Evolutionary conservation across 2,797 vertebrate genomes (phyloP), one percentile per base, ranked within the genome.

Genomic region (Myotis findleyi): DNA sequence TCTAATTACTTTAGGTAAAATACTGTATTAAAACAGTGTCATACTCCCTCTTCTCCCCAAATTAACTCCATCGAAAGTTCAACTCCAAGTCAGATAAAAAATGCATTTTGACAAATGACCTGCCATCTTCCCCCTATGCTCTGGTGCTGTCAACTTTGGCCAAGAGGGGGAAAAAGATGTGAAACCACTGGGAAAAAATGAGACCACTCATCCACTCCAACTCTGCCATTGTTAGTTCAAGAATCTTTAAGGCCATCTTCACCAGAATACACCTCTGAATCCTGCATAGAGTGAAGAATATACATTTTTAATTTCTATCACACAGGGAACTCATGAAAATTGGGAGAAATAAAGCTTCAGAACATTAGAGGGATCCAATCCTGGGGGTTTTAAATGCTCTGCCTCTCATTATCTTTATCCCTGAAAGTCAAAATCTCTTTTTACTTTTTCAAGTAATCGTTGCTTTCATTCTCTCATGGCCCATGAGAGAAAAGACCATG

Each of bases 1-100:
- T 91, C 27, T 57, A 93, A 92, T 66, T 85, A 93, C n/a, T 94
- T 93, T 87, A 93, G 76, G 55, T 85, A 84, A 69, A 88, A 85
- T 62, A 88, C 49, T 68, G 10, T 51, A 83, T 93, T 93, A 82
- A 91, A 91, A 93, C 7, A 79, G 23, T 87, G 49, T 38, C 59
- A 95, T 81, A 90, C 94, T 85, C 30, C 59, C 25, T 23, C 38
- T 17, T 62, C 33, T 3, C 27, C 5, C 49, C 18, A 95, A 92
- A 94, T 68, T 86, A 92, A 66, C 30, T 47, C 64, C 30, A 84
- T 79, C 18, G 41, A 75, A 84, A 95, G 8, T 14, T 90, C 51
- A 84, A 53, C 33, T 91, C 72, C 57, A 95, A 87, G 23, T 84
- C 23, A 77, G 20, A 89, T 68, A 36, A 90, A 73, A 87, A 87